Evolutionary conservation across 2,888 invertebrate species (phyloP).

Genomic region (Listrodromus nycthemerus): DNA sequence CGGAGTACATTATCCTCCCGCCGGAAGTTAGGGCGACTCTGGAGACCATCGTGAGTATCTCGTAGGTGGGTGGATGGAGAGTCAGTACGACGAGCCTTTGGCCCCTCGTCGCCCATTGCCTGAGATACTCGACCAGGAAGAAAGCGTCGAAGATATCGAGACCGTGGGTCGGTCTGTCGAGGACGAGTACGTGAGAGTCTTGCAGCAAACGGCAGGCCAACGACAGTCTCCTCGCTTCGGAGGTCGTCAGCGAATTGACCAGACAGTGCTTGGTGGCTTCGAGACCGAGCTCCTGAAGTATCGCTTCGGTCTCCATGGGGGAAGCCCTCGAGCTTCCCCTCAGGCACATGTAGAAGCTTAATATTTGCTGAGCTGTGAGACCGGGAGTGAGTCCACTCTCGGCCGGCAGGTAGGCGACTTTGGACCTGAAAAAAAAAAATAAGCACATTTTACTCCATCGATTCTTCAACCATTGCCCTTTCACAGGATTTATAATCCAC

Average conservation of each 20-base stretch:
- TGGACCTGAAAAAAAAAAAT: slow-evolving; percentile 84
- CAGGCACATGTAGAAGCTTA: slow-evolving; percentile 93
- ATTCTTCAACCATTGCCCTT: no score
- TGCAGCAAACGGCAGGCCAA: slow-evolving; percentile 95
- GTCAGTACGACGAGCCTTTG: slow-evolving; percentile 94
- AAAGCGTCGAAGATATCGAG: slow-evolving; percentile 98
- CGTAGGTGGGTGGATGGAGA: slow-evolving; percentile 96
- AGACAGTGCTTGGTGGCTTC: slow-evolving; percentile 95
- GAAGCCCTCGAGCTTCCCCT: slow-evolving; percentile 88
- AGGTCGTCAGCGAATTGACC: slow-evolving; percentile 93
- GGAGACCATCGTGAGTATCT: slow-evolving; percentile 97
- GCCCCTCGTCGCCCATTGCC: slow-evolving; percentile 93
- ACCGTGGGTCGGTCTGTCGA: slow-evolving; percentile 95
- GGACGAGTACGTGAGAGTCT: slow-evolving; percentile 93
- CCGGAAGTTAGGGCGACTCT: slow-evolving; percentile 94
- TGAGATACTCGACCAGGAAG: slow-evolving; percentile 96
- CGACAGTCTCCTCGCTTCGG: slow-evolving; percentile 94
- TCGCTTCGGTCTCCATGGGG: slow-evolving; percentile 90
- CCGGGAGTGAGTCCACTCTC: slow-evolving; percentile 92
- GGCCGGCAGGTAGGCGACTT: slow-evolving; percentile 91
- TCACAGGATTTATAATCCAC: no score
- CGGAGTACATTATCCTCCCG: slow-evolving; percentile 96
- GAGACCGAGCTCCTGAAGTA: slow-evolving; percentile 96
- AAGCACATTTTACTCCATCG: neutral
- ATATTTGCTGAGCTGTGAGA: slow-evolving; percentile 95